A percentile compares a stretch with the other conserved stretches of the same genome.
These are phyloP conservation scores for Hyposoter didymator DNA, from an alignment of 2,888 invertebrate genomes.

Conservation along the genomic window DNA sequence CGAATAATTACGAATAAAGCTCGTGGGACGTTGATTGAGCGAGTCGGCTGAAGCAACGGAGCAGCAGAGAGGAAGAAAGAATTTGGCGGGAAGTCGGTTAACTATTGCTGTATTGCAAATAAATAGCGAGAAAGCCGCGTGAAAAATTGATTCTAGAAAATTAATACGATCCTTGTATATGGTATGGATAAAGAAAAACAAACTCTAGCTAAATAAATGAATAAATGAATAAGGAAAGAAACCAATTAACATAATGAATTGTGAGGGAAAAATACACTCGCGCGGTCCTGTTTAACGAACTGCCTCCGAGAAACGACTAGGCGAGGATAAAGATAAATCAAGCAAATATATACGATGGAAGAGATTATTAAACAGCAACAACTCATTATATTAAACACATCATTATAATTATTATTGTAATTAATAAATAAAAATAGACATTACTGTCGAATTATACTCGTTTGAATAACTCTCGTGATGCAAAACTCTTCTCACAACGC, in stretches of 20 bases:
- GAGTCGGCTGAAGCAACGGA: background rate
- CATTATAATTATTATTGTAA: conserved; percentile 65
- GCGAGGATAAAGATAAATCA: conserved; percentile 35
- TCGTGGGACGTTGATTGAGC: background rate
- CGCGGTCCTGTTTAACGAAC: conserved; percentile 55
- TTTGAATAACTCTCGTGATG: conserved; percentile 59
- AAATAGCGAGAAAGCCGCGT: conserved; percentile 22
- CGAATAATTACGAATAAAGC: conserved; percentile 32
- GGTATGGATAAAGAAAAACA: conserved; percentile 47
- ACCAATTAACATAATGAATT: conserved; percentile 39
- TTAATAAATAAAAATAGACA: conserved; percentile 64
- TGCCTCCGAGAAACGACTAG: conserved; percentile 39
- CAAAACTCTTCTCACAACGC: conserved; percentile 44
- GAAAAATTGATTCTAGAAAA: conserved; percentile 33
- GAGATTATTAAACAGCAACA: conserved; percentile 23
- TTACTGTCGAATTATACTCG: conserved; percentile 68
- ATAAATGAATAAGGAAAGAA: conserved; percentile 34
- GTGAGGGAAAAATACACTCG: conserved; percentile 33
- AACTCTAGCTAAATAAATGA: background rate
- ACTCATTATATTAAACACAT: conserved; percentile 61
- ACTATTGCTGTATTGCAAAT: conserved; percentile 37
- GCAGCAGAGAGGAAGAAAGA: background rate
- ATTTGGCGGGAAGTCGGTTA: background rate
- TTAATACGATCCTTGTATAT: conserved; percentile 52
- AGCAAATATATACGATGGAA: conserved; percentile 38